A percentile compares a stretch with the other conserved stretches of the same genome.
These are phyloP conservation scores for Drosophila bocki DNA, from an alignment of 1,140 invertebrate genomes.

Conservation along the genomic window DNA sequence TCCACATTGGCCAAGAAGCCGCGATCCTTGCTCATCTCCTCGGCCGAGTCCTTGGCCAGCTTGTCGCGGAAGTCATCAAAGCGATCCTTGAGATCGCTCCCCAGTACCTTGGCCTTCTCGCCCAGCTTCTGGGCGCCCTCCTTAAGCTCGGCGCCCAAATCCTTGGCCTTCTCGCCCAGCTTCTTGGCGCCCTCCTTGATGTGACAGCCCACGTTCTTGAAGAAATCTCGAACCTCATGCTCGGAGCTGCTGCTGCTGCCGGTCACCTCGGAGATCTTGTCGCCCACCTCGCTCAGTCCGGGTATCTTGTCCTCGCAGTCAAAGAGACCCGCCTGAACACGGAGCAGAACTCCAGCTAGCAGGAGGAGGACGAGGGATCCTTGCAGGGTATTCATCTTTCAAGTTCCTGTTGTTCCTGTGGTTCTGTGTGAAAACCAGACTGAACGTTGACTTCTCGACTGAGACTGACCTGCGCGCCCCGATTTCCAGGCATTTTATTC, in stretches of 20 bases:
- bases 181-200: constrained; percentile 74
- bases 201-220: constrained; percentile 76
- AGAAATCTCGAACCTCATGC: constrained; percentile 76
- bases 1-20: constrained; percentile 71
- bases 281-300: constrained; percentile 48
- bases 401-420: constrained; percentile 3
- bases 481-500: constrained; percentile 52
- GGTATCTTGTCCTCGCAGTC: constrained; percentile 74
- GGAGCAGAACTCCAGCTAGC: constrained; percentile 26
- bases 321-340: constrained; percentile 56
- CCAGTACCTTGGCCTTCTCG: constrained; percentile 70
- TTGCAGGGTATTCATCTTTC: constrained; percentile 41
- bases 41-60: constrained; percentile 65
- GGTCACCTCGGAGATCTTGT: constrained; percentile 54
- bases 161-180: constrained; percentile 65
- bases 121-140: constrained; percentile 74
- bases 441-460: constrained; percentile 39
- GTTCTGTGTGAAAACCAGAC: constrained; percentile 32
- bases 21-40: constrained; percentile 63
- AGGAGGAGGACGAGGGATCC: constrained; percentile 30
- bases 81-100: constrained; percentile 66
- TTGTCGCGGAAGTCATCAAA: constrained; percentile 77
- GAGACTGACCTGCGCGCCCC: constrained; percentile 57
- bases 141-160: constrained; percentile 65
- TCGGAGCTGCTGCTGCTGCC: constrained; percentile 58